Evolutionary conservation across 2,113 vertebrate genomes (phyloP).

Genomic region (Strix uralensis): DNA sequence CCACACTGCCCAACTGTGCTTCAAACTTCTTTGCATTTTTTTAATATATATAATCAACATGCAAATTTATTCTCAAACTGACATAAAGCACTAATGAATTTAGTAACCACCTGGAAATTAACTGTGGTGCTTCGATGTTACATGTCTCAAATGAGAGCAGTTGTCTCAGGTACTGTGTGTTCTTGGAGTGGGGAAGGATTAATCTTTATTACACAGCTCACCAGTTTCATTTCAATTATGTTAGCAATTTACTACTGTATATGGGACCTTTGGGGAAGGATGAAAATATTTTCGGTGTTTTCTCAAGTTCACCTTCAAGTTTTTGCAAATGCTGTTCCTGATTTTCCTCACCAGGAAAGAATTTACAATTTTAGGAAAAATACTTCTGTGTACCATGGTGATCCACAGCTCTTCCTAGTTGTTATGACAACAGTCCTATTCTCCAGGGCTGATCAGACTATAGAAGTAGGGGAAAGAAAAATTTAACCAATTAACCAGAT

Average conservation of each 20-base stretch:
- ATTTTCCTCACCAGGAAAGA: not conserved
- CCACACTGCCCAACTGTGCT: not conserved
- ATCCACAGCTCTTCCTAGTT: not conserved
- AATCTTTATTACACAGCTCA: constrained; percentile 24
- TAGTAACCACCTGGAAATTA: not conserved
- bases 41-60: fast-evolving
- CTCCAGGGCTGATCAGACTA: not conserved
- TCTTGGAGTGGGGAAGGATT: not conserved
- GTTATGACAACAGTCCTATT: not conserved
- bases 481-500: not conserved
- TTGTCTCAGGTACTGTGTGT: not conserved
- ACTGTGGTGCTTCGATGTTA: not conserved
- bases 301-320: not conserved
- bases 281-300: not conserved
- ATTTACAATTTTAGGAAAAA: not conserved
- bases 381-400: not conserved
- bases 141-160: not conserved
- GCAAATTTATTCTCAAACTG: not conserved
- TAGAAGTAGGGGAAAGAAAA: not conserved
- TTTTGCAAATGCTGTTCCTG: not conserved
- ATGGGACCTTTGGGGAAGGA: not conserved
- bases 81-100: not conserved
- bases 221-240: not conserved
- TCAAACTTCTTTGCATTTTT: fast-evolving
- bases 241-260: not conserved